A percentile compares a stretch with the other conserved stretches of the same genome.
Conservation (phyloP, 1,140 invertebrate genomes). For the Carposina sasakii region DNA sequence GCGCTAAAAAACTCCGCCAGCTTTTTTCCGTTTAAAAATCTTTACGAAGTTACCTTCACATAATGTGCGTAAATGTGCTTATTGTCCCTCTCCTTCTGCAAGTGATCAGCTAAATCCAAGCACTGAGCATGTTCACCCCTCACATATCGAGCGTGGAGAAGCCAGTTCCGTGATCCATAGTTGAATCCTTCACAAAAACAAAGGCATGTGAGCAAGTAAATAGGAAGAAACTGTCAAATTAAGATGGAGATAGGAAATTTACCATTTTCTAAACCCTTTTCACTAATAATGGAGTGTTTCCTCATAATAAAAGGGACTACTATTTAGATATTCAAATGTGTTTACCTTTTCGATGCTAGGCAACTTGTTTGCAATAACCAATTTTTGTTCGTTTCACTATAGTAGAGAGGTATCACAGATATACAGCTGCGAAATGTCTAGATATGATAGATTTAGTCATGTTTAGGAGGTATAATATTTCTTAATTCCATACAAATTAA, state of each 20-base stretch:
- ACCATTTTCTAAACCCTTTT: slow-evolving; percentile 5
- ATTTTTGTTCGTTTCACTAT: no score
- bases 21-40: no score
- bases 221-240: neutral
- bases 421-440: no score
- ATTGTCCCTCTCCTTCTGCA: slow-evolving; percentile 43
- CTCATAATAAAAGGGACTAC: no score
- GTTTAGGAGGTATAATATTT: no score
- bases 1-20: no score
- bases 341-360: no score
- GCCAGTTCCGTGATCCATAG: slow-evolving; percentile 45
- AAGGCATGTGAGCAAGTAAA: neutral
- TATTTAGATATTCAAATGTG: no score
- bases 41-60: slow-evolving; percentile 39
- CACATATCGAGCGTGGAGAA: slow-evolving; percentile 54
- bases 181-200: slow-evolving; percentile 32
- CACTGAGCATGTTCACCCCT: slow-evolving; percentile 50
- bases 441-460: no score
- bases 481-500: no score
- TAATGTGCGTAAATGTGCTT: slow-evolving; percentile 57
- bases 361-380: no score
- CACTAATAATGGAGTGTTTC: neutral
- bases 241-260: neutral
- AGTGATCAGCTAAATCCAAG: slow-evolving; percentile 42
- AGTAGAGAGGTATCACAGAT: no score